phyloP scores from a whole-genome alignment of 2,797 vertebrate genomes.

The Synaphobranchus kaupii region DNA sequence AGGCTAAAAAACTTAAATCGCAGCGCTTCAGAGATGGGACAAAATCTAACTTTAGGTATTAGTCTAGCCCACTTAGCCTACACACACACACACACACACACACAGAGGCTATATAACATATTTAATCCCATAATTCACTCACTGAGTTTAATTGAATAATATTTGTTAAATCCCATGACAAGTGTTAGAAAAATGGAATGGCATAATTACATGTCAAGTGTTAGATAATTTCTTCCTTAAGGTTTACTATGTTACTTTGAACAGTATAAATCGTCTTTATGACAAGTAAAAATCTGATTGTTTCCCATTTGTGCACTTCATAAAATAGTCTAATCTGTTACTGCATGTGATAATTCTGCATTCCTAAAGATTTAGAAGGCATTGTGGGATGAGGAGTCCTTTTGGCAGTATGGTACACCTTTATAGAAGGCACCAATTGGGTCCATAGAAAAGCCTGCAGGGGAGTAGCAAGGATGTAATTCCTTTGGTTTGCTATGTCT shows the following conservation, averaged over 20 bases:
- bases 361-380: not conserved
- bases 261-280: not conserved
- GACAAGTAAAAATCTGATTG: not conserved
- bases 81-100: not conserved
- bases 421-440: not conserved
- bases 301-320: not conserved
- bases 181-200: not conserved
- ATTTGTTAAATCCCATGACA: too few relatives aligned
- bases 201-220: not conserved
- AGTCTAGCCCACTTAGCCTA: not conserved
- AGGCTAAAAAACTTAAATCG: slow-evolving; percentile 16
- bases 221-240: not conserved
- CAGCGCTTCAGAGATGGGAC: not conserved
- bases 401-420: slow-evolving; percentile 1
- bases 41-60: not conserved
- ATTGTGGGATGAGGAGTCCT: slow-evolving; percentile 23
- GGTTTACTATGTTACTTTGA: not conserved
- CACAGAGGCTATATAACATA: too few relatives aligned
- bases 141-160: not conserved
- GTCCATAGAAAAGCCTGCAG: slow-evolving; percentile 19
- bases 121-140: not conserved
- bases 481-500: slow-evolving; percentile 65
- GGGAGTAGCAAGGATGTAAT: slow-evolving; percentile 22
- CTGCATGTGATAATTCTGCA: not conserved
- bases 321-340: slow-evolving; percentile 22